Base-by-base conservation (phyloP, 2,888 invertebrate genomes). In the Cabera pusaria region DNA sequence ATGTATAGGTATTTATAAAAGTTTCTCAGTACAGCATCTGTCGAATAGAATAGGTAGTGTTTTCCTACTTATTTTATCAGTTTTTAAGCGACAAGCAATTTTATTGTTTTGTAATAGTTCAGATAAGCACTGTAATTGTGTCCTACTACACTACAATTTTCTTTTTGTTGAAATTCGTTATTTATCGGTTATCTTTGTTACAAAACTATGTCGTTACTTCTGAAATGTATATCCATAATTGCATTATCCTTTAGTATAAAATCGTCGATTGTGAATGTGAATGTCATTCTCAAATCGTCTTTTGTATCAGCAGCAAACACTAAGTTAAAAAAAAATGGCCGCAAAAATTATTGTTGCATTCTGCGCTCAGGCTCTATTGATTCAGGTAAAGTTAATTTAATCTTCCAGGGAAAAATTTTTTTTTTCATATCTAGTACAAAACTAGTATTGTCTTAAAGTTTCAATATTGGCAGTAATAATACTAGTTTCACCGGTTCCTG, bases 301-400 rank as follows among this genome's bases (percentile, higher is more conserved):
- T 1, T 6, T 5, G 3, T 3, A 6, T 12, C 2, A 32, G 26
- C 0, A 22, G 10, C n/a, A 7, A 32, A 10, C 20, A 19, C 12
- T 19, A 38, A 6, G 3, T 14, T 6, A 28, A 29, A 45, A n/a
- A 26, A 55, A 52, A 29, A 75, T 75, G 75, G 62, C 58, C 40
- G 42, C 58, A 34, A 61, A 68, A 36, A 40, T 52, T 4, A 6
- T 72, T 3, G 11, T 71, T 5, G 31, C 59, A 3, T 21, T 72
- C 8, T 66, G 59, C 49, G 44, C 66, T 32, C 59, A 65, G 25
- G 62, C 57, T 24, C 59, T 65, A 44, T 49, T 73, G 11, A 31
- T 66, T 5, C 64, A 72, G 67, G 73, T 72, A 53, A 55, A 14
- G 2, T 14, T 4, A 14, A 14, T n/a, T n/a, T n/a, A n/a, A n/a